These are phyloP conservation scores for Drosophila gunungcola DNA, from an alignment of 1,140 invertebrate species.

Conservation along the genomic window DNA sequence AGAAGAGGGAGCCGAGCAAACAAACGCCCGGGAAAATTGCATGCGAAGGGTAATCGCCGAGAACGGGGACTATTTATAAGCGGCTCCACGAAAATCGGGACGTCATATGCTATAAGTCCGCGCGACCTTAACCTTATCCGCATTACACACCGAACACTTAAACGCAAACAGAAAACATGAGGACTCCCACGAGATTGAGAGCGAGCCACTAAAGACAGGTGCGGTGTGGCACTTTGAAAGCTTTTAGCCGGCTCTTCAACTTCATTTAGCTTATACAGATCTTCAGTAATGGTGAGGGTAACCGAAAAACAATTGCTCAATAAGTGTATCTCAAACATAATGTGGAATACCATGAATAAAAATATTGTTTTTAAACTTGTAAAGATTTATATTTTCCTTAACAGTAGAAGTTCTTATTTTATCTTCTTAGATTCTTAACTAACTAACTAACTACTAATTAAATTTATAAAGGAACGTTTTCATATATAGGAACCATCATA, in stretches of 20 bases:
- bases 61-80: conserved; percentile 51
- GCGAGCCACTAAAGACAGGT: conserved; percentile 16
- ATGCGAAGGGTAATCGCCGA: conserved; percentile 46
- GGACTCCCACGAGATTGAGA: conserved; percentile 32
- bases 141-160: conserved; percentile 5
- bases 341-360: neutral
- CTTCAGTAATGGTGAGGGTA: conserved; percentile 13
- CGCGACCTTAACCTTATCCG: conserved; percentile 38
- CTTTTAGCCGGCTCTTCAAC: conserved; percentile 27
- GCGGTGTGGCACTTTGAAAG: conserved; percentile 30
- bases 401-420: too few species aligned
- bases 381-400: too few species aligned
- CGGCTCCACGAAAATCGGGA: conserved; percentile 15
- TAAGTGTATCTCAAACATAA: conserved; percentile 4
- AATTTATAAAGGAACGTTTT: too few species aligned
- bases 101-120: conserved; percentile 31
- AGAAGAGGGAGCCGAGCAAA: conserved; percentile 21
- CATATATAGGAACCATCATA: too few species aligned
- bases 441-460: too few species aligned
- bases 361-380: too few species aligned
- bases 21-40: conserved; percentile 26
- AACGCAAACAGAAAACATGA: conserved; percentile 14
- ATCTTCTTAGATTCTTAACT: too few species aligned
- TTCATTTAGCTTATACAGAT: conserved; percentile 35
- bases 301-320: conserved; percentile 1